A percentile compares a stretch with the other conserved stretches of the same genome.
Evolutionary conservation across 2,888 invertebrate genomes (phyloP).

Genomic region (Tachystola acroxantha): DNA sequence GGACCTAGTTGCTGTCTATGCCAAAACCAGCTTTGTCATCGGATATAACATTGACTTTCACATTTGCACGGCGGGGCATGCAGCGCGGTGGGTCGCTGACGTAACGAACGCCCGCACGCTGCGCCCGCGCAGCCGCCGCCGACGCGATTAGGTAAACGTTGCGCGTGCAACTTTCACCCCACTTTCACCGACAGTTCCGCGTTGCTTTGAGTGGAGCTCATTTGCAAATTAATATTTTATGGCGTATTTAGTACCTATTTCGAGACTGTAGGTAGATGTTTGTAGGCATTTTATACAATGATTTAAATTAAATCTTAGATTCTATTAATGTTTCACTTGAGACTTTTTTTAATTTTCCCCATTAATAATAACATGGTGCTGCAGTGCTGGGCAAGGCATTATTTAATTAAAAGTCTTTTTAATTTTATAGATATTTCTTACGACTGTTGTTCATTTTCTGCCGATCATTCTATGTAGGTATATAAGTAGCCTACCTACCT

Average conservation of each 20-base stretch:
- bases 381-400: too few species aligned
- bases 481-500: too few species aligned
- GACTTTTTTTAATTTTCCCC: too few species aligned
- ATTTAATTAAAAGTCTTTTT: too few species aligned
- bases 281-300: too few species aligned
- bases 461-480: too few species aligned
- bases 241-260: neutral
- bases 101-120: conserved; percentile 32
- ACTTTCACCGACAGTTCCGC: conserved; percentile 74
- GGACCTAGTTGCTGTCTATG: conserved; percentile 14
- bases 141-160: conserved; percentile 70
- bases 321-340: too few species aligned
- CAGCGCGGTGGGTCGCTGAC: conserved; percentile 38
- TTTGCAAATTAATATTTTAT: conserved; percentile 18
- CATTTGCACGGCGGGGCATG: conserved; percentile 51
- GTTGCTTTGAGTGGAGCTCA: conserved; percentile 42
- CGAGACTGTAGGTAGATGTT: too few species aligned
- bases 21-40: conserved; percentile 34
- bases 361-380: too few species aligned
- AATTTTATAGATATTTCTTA: too few species aligned
- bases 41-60: conserved; percentile 76
- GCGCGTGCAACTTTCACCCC: conserved; percentile 69
- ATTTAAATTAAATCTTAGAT: too few species aligned
- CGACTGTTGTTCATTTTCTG: too few species aligned
- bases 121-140: conserved; percentile 36